Conservation (phyloP, 2,888 invertebrate species). For the Agrotis exclamationis region DNA sequence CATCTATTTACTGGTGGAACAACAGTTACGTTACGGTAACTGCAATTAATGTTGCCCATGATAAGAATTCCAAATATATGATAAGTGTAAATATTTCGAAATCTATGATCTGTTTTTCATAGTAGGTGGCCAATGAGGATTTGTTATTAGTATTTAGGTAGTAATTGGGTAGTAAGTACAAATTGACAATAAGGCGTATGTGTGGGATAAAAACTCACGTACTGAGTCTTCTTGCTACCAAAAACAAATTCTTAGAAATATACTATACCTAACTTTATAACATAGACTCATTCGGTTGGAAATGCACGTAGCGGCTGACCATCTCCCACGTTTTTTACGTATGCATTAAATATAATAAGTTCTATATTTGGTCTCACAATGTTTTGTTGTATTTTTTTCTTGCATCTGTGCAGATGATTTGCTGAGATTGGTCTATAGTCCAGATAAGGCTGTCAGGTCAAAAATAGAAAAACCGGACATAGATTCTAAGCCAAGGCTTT, state of each 20-base stretch:
- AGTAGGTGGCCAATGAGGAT: constrained; percentile 12
- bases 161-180: neutral
- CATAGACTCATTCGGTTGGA: neutral
- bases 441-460: neutral
- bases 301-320: constrained; percentile 22
- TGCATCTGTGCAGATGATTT: neutral
- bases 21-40: constrained; percentile 16
- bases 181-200: constrained; percentile 11
- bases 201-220: constrained; percentile 37
- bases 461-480: too few species aligned
- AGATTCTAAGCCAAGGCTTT: too few species aligned
- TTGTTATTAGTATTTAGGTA: constrained; percentile 10
- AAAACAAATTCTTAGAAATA: constrained; percentile 23
- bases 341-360: constrained; percentile 19
- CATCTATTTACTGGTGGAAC: constrained; percentile 7
- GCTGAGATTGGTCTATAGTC: neutral
- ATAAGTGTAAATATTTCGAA: neutral
- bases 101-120: neutral
- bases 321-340: constrained; percentile 19
- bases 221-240: constrained; percentile 24
- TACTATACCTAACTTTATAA: constrained; percentile 6
- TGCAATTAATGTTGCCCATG: constrained; percentile 14
- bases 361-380: constrained; percentile 15
- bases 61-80: neutral
- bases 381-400: neutral